A percentile compares a stretch with the other conserved stretches of the same genome.
These are phyloP conservation scores for Bilobella aurantiaca DNA, from an alignment of 1,140 invertebrate genomes.

Conservation along the genomic window DNA sequence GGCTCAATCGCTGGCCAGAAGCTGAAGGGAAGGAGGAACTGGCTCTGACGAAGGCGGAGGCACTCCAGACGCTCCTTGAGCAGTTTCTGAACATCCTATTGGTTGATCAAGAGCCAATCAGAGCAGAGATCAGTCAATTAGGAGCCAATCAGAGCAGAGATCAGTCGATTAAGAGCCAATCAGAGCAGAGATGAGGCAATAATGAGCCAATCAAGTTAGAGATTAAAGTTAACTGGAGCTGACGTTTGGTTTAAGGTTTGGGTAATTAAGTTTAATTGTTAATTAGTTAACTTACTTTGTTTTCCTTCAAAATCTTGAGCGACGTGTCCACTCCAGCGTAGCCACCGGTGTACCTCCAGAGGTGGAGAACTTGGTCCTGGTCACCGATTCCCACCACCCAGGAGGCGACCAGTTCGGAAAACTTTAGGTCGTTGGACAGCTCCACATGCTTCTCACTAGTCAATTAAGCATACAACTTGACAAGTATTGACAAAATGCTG, in stretches of 20 bases:
- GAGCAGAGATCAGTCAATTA: conserved; percentile 25
- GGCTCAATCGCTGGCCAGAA: conserved; percentile 73
- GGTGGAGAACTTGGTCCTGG: conserved; percentile 88
- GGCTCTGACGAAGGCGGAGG: conserved; percentile 76
- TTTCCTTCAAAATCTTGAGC: conserved; percentile 57
- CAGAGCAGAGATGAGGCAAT: too few species aligned
- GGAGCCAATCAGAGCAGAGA: neutral
- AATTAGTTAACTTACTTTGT: conserved; percentile 48
- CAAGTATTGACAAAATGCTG: conserved; percentile 7
- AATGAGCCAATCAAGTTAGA: too few species aligned
- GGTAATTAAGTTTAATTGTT: too few species aligned
- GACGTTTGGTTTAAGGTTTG: too few species aligned
- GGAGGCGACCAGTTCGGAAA: conserved; percentile 65
- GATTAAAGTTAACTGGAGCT: too few species aligned
- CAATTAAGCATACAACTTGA: too few species aligned
- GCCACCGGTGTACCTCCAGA: conserved; percentile 88
- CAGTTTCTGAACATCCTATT: conserved; percentile 63
- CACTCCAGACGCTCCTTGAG: conserved; percentile 69
- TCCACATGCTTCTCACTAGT: conserved; percentile 68
- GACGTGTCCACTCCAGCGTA: conserved; percentile 77
- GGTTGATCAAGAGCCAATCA: conserved; percentile 21
- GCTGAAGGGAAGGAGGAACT: conserved; percentile 82
- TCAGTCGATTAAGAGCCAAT: too few species aligned
- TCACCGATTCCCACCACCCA: conserved; percentile 92
- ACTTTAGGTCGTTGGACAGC: conserved; percentile 62